phyloP scores from a whole-genome alignment of 2,113 vertebrate genomes.

The Gambusia holbrooki region DNA sequence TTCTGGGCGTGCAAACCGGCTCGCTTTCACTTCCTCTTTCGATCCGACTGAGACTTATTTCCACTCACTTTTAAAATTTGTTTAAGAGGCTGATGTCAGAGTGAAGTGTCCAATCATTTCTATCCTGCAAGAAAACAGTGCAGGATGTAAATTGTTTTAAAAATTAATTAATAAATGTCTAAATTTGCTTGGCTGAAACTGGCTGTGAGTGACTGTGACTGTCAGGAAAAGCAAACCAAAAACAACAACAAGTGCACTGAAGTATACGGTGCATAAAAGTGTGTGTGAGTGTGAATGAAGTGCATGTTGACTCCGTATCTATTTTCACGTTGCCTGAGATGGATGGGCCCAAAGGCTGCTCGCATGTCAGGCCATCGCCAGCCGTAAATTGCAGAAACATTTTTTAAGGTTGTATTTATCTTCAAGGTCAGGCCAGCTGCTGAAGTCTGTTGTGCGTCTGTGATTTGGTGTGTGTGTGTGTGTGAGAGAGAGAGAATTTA shows the following conservation, averaged over 20 bases:
- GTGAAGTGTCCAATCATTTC: not conserved
- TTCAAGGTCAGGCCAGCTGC: constrained; percentile 64
- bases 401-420: constrained; percentile 59
- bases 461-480: not conserved
- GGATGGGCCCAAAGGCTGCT: constrained; percentile 56
- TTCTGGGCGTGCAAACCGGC: not conserved
- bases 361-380: constrained; percentile 38
- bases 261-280: constrained; percentile 10
- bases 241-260: constrained; percentile 7
- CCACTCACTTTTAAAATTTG: not conserved
- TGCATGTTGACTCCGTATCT: constrained; percentile 48
- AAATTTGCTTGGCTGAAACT: not conserved
- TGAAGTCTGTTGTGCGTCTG: constrained; percentile 21
- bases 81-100: not conserved
- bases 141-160: no score
- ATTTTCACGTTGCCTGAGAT: constrained; percentile 47
- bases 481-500: constrained; percentile 18
- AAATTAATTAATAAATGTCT: not conserved
- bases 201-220: no score
- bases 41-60: not conserved
- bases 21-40: not conserved
- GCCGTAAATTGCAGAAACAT: constrained; percentile 52
- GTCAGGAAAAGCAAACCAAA: not conserved
- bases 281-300: constrained; percentile 16
- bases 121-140: not conserved